Evolutionary conservation across 2,797 vertebrate genomes (phyloP), one percentile per base, ranked within the genome.

Genomic region (Anguilla obscura): DNA sequence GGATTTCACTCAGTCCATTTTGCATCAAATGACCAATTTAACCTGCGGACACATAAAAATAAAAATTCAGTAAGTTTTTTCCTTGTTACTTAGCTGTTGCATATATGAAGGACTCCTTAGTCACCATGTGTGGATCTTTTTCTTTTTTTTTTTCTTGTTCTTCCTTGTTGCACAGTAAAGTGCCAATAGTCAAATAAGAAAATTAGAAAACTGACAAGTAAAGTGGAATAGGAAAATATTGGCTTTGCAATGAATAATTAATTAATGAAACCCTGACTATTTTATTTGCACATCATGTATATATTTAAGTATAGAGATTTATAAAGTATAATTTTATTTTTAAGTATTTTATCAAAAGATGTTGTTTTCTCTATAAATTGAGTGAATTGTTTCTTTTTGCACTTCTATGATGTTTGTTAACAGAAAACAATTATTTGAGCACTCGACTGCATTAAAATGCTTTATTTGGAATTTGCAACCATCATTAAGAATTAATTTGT

Each of bases 291-390:
- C 95, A 94, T 96, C 92, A 91, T 97, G 95, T 97, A 96, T 92
- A 97, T 97, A 97, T 96, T 96, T 96, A 96, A 96, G 94, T 94
- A 94, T 95, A 97, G 96, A 97, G 95, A 96, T 97, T 97, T 97
- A 96, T 97, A 97, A 95, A 91, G 89, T 96, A 95, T 95, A 95
- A 96, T 96, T 97, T 97, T 96, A 96, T 96, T 97, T 96, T 97
- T 96, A 95, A 95, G 93, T 96, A 96, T 97, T 97, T 97, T 97
- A 96, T 96, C 95, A 96, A 95, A 95, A 88, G 90, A 92, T 95
- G 92, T 94, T 95, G 92, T 94, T 94, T 90, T 94, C 93, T 96
- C 91, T 92, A 92, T 94, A 91, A 92, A 94, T 88, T 89, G 91
- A 93, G 91, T 92, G 91, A 90, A 89, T 94, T 94, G 89, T 90